phyloP scores from a whole-genome alignment of 1,140 invertebrate species.

The Trichonephila clavata region DNA sequence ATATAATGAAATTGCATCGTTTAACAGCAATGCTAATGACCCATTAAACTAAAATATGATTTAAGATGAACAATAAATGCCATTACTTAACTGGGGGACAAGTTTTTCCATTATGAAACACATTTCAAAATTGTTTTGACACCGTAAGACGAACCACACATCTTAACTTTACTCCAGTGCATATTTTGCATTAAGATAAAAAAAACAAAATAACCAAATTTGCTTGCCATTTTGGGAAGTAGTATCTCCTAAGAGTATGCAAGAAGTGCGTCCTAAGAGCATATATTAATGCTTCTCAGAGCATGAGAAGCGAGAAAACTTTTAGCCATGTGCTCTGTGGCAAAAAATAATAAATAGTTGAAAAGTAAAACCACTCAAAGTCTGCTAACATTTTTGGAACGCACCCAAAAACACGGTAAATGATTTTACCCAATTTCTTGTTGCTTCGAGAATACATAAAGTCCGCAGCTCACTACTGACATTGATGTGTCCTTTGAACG shows the following conservation, averaged over 20 bases:
- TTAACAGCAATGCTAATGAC: neutral
- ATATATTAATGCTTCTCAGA: slow-evolving; percentile 23
- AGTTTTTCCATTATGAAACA: slow-evolving; percentile 12
- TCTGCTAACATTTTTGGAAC: slow-evolving; percentile 75
- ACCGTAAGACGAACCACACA: neutral
- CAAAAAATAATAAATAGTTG: slow-evolving; percentile 39
- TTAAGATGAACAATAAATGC: neutral
- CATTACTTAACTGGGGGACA: neutral
- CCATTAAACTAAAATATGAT: slow-evolving; percentile 4
- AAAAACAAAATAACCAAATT: slow-evolving; percentile 11
- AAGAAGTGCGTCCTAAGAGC: slow-evolving; percentile 21
- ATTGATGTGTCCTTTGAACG: slow-evolving; percentile 44
- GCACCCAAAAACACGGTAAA: slow-evolving; percentile 72
- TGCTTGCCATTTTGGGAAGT: neutral
- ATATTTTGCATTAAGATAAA: neutral
- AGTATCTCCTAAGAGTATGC: neutral
- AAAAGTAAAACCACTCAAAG: slow-evolving; percentile 72
- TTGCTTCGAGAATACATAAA: slow-evolving; percentile 50
- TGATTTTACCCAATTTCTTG: slow-evolving; percentile 74
- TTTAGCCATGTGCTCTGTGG: slow-evolving; percentile 29
- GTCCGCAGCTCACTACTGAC: neutral
- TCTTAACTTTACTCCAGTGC: neutral
- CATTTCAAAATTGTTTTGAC: slow-evolving; percentile 49
- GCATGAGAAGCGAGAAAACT: slow-evolving; percentile 37
- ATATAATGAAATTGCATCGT: neutral